Evolutionary conservation across 2,113 vertebrate genomes (phyloP), one percentile per base, ranked within the genome.

Genomic region (Reinhardtius hippoglossoides): DNA sequence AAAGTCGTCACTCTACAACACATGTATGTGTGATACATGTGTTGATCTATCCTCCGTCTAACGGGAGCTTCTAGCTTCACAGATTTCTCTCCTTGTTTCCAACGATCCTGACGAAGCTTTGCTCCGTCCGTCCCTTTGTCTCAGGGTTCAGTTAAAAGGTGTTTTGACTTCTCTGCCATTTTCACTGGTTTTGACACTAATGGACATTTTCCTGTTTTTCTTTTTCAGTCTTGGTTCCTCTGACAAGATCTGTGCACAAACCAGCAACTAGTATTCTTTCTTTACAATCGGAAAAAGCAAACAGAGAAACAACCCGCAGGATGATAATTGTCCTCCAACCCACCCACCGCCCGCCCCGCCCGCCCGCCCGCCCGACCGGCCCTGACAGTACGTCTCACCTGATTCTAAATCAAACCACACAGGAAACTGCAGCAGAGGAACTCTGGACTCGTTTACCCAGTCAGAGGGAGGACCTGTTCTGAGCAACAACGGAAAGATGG

Each of bases 221-320:
- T 90, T 61, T 83, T 94, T 37, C 93, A 97, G 96, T 97, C 96
- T 95, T 97, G 96, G 96, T 97, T 97, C 95, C 96, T 97, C 96
- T 97, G 96, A 97, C 94, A 94, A 95, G 94, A 95, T 92, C 94
- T 92, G 91, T 94, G 92, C 77, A 76, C 94, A 87, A 95, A 94
- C 92, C 93, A 94, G 93, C 95, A 91, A 93, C 91, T 94, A 91
- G 84, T 92, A 83, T 90, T 91, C 89, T 90, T 91, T 93, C 90
- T 82, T 92, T 92, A 93, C 91, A 93, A 94, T 95, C 93, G 40
- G 81, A 94, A 94, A 93, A 93, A 92, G 73, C 87, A 89, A 78
- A 78, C 79, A 85, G 72, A 80, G 78, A 89, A 89, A 74, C 80
- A 87, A 82, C 81, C 82, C 78, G 21, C 88, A 87, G 89, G 90